Evolutionary conservation across 2,797 vertebrate genomes (phyloP).

Genomic region (Squalus acanthias): DNA sequence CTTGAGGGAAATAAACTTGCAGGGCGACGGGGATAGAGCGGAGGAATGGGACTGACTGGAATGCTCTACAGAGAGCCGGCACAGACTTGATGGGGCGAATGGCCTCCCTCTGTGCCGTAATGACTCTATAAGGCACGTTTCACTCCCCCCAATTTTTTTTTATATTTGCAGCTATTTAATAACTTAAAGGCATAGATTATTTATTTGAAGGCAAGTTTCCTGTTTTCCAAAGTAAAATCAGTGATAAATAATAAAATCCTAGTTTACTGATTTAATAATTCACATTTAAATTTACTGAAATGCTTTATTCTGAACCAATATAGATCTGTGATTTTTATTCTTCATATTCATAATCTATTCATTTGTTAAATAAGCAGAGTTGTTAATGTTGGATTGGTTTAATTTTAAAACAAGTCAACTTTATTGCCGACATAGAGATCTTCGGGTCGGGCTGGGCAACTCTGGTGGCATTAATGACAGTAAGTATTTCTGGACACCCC

Average conservation of each 20-base stretch:
- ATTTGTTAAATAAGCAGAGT: neutral
- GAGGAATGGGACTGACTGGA: too few relatives aligned
- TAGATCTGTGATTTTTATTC: neutral
- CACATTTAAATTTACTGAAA: neutral
- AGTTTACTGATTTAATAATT: too few relatives aligned
- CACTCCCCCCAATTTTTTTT: neutral
- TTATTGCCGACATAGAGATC: neutral
- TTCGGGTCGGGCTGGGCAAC: neutral
- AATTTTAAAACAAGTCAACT: neutral
- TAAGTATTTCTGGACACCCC: neutral
- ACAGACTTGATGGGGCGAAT: too few relatives aligned
- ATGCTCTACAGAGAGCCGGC: too few relatives aligned
- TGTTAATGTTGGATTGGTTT: neutral
- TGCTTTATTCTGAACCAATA: neutral
- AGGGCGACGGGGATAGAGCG: too few relatives aligned
- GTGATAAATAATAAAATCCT: too few relatives aligned
- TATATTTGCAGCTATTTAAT: neutral
- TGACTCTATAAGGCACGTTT: neutral
- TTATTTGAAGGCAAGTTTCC: neutral
- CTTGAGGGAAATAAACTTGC: too few relatives aligned
- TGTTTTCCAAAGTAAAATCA: neutral
- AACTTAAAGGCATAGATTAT: neutral
- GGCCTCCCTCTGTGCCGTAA: too few relatives aligned
- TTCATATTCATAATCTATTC: neutral
- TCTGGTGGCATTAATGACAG: neutral